These are phyloP conservation scores for Plebejus melissa DNA, from an alignment of 2,888 invertebrate genomes.

Conservation along the genomic window DNA sequence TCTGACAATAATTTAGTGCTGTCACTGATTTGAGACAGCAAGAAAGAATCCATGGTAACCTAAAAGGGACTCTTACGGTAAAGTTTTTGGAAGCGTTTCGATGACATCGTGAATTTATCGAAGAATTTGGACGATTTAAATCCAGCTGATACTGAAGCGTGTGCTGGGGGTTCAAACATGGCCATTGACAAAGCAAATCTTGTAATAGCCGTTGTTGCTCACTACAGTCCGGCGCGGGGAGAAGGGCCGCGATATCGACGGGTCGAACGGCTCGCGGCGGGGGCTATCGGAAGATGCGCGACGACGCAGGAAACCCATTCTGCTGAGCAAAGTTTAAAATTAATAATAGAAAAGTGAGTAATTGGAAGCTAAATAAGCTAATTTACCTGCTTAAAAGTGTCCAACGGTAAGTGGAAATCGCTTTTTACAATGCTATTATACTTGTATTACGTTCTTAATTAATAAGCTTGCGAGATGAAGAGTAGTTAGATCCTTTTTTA, in stretches of 20 bases:
- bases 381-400: background rate
- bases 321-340: constrained; percentile 39
- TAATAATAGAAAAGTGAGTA: background rate
- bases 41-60: background rate
- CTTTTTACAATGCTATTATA: too few species aligned
- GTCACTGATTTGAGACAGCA: background rate
- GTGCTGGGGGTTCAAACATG: constrained; percentile 61
- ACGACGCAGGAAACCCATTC: constrained; percentile 74
- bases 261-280: constrained; percentile 69
- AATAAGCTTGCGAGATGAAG: too few species aligned
- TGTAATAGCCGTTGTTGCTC: constrained; percentile 78
- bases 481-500: too few species aligned
- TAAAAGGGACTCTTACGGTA: background rate
- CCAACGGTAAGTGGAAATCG: too few species aligned
- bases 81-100: background rate
- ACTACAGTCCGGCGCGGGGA: constrained; percentile 79
- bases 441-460: too few species aligned
- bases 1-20: background rate
- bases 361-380: background rate
- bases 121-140: constrained; percentile 49
- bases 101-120: background rate
- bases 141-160: constrained; percentile 54
- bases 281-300: constrained; percentile 78
- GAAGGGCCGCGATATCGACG: constrained; percentile 65
- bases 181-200: constrained; percentile 80